Conservation (phyloP, 2,888 invertebrate genomes). For the Cyaniris semiargus region DNA sequence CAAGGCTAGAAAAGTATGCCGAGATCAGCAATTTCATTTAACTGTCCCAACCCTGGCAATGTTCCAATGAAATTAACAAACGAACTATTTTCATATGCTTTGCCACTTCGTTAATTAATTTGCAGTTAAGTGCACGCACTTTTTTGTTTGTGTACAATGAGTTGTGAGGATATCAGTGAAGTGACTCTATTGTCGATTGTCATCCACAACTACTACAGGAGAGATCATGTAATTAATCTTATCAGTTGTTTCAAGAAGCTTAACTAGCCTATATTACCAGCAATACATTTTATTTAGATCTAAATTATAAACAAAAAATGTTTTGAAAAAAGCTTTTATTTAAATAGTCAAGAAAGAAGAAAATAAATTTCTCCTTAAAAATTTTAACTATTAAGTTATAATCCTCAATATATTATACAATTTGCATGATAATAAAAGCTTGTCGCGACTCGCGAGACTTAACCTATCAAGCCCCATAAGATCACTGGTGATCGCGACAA, state of each 20-base stretch:
- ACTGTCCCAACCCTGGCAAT: conserved; percentile 10
- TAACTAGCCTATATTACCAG: too few relatives aligned
- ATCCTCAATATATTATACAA: too few relatives aligned
- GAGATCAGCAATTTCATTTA: conserved; percentile 1
- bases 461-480: too few relatives aligned
- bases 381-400: too few relatives aligned
- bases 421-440: too few relatives aligned
- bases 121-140: not conserved
- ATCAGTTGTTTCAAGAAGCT: not conserved
- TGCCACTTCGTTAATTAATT: not conserved
- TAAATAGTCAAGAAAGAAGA: too few relatives aligned
- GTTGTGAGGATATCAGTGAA: conserved; percentile 24
- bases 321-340: too few relatives aligned
- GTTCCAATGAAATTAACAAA: conserved; percentile 2
- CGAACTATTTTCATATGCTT: not conserved
- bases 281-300: too few relatives aligned
- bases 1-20: not conserved
- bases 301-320: too few relatives aligned
- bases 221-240: conserved; percentile 26
- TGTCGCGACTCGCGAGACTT: too few relatives aligned
- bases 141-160: conserved; percentile 6
- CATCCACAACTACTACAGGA: conserved; percentile 20
- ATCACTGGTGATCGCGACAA: too few relatives aligned
- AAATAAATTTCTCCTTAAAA: too few relatives aligned
- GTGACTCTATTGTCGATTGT: conserved; percentile 14